Conservation (phyloP, 1,140 invertebrate genomes). For the Cydia fagiglandana region DNA sequence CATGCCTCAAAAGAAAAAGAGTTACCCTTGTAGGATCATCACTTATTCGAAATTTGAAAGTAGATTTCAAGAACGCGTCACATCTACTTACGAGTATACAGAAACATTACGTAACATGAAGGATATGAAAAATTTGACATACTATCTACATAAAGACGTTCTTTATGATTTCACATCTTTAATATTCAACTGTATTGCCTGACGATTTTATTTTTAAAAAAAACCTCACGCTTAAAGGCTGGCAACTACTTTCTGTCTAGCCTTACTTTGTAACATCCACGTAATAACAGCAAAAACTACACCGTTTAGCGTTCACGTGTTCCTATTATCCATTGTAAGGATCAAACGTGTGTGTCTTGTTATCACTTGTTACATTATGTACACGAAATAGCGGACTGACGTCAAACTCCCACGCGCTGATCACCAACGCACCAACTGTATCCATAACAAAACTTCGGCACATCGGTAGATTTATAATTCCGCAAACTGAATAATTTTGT, state of each 20-base stretch:
- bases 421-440: background rate
- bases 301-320: slow-evolving; percentile 15
- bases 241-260: background rate
- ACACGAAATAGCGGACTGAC: slow-evolving; percentile 26
- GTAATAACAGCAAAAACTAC: slow-evolving; percentile 11
- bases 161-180: too few relatives aligned
- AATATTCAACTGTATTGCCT: too few relatives aligned
- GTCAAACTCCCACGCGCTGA: slow-evolving; percentile 14
- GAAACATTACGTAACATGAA: too few relatives aligned
- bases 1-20: too few relatives aligned
- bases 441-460: background rate
- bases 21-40: too few relatives aligned
- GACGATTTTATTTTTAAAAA: too few relatives aligned
- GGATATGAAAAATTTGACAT: too few relatives aligned
- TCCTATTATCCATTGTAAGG: background rate
- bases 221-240: background rate
- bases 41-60: too few relatives aligned
- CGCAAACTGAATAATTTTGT: background rate
- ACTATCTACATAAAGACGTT: too few relatives aligned
- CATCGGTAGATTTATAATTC: background rate
- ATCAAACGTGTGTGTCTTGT: slow-evolving; percentile 10
- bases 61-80: too few relatives aligned
- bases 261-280: background rate
- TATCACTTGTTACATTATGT: slow-evolving; percentile 18
- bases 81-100: too few relatives aligned